A percentile compares a stretch with the other conserved stretches of the same genome.
These are phyloP conservation scores for Machaerirhynchus nigripectus DNA, from an alignment of 2,113 vertebrate genomes.

Conservation along the genomic window DNA sequence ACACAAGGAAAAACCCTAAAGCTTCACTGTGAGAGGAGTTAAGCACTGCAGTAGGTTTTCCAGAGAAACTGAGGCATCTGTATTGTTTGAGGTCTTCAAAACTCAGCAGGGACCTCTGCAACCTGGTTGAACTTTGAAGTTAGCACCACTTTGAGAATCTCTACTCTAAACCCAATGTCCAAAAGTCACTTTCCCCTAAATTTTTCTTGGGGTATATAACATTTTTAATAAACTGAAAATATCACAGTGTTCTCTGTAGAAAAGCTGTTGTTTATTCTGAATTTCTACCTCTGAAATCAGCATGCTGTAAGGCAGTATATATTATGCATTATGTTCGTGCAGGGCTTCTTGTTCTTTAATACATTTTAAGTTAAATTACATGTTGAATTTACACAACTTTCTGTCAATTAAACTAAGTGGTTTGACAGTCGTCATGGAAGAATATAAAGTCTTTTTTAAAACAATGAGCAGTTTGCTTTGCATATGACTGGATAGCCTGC, in stretches of 20 bases:
- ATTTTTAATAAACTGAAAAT: not conserved
- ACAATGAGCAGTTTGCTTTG: not conserved
- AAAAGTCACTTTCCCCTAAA: not conserved
- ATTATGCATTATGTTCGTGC: not conserved
- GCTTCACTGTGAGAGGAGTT: not conserved
- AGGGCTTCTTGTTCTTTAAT: not conserved
- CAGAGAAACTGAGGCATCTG: not conserved
- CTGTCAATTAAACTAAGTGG: not conserved
- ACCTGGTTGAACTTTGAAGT: not conserved
- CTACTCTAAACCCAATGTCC: not conserved
- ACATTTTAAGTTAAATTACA: not conserved
- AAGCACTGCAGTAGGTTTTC: not conserved
- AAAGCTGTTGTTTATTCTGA: not conserved
- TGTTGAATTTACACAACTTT: not conserved
- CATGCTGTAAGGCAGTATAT: not conserved
- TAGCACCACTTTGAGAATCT: not conserved
- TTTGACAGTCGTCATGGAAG: not conserved
- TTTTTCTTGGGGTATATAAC: not conserved
- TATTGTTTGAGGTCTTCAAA: not conserved
- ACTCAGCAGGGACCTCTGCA: not conserved
- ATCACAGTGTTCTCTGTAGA: not conserved
- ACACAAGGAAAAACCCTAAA: not conserved
- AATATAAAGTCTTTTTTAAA: not conserved
- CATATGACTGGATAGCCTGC: not conserved
- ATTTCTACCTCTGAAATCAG: not conserved